phyloP scores from a whole-genome alignment of 2,797 vertebrate species.

The Thaleichthys pacificus region DNA sequence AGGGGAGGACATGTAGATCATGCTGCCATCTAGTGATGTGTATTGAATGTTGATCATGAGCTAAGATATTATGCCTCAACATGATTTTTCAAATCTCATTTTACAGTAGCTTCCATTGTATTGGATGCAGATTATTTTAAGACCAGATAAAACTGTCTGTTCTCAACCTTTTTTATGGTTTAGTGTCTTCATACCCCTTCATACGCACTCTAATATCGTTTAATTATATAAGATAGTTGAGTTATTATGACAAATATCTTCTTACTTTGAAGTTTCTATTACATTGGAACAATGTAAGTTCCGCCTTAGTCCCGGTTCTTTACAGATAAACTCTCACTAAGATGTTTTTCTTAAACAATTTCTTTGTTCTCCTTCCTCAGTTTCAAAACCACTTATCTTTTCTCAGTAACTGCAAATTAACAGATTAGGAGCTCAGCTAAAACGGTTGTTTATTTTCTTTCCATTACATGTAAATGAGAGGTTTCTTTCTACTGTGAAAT shows the following conservation, averaged over 20 bases:
- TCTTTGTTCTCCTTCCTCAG: constrained; percentile 1
- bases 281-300: neutral
- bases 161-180: neutral
- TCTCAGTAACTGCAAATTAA: constrained; percentile 69
- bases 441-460: constrained; percentile 71
- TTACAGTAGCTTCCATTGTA: neutral
- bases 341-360: neutral
- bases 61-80: neutral
- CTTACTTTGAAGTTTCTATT: no score
- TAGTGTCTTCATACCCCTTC: neutral
- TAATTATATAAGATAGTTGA: no score
- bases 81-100: neutral
- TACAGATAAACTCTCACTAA: neutral
- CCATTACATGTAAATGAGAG: constrained; percentile 77
- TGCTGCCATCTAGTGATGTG: constrained; percentile 57
- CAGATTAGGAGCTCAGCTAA: constrained; percentile 59
- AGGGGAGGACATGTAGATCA: constrained; percentile 24
- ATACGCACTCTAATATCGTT: no score
- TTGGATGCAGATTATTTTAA: neutral
- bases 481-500: constrained; percentile 45
- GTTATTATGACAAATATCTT: no score
- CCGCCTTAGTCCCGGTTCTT: constrained; percentile 10
- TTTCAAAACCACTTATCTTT: constrained; percentile 45
- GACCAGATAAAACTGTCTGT: neutral
- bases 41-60: constrained; percentile 15